Evolutionary conservation across 1,140 invertebrate species (phyloP).

Genomic region (Colletes latitarsis): DNA sequence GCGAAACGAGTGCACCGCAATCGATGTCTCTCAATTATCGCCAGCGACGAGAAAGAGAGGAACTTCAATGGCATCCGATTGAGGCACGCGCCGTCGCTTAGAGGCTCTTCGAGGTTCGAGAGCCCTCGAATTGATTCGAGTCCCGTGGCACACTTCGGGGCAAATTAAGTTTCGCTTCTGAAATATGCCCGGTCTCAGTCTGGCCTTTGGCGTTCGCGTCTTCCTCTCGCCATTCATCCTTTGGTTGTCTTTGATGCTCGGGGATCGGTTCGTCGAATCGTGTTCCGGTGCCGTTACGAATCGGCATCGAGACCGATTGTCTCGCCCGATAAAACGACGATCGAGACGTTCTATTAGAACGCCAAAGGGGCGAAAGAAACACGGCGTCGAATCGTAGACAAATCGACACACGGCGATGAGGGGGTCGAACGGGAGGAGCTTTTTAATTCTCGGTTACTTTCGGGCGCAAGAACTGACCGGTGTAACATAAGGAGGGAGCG

Average conservation of each 20-base stretch:
- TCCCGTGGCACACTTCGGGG: slow-evolving; percentile 77
- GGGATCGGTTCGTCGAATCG: slow-evolving; percentile 40
- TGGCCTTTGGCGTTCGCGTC: not conserved
- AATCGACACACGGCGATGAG: too few relatives aligned
- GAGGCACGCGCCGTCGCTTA: slow-evolving; percentile 76
- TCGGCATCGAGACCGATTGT: slow-evolving; percentile 48
- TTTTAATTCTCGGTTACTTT: slow-evolving; percentile 24
- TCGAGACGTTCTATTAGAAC: not conserved
- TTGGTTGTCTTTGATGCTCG: slow-evolving; percentile 3
- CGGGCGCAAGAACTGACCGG: not conserved
- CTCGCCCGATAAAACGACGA: slow-evolving; percentile 24
- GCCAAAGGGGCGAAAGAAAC: not conserved
- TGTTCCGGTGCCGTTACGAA: slow-evolving; percentile 45
- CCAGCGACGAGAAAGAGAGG: slow-evolving; percentile 62
- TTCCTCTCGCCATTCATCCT: slow-evolving; percentile 34
- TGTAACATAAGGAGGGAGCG: slow-evolving; percentile 48
- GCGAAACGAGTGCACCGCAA: slow-evolving; percentile 54
- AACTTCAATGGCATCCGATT: slow-evolving; percentile 75
- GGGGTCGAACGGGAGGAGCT: too few relatives aligned
- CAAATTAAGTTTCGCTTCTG: slow-evolving; percentile 79
- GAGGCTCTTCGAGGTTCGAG: slow-evolving; percentile 74
- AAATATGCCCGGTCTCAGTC: slow-evolving; percentile 66
- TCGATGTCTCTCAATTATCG: slow-evolving; percentile 63
- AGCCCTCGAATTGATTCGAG: slow-evolving; percentile 78
- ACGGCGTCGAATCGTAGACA: too few relatives aligned